Evolutionary conservation across 2,888 invertebrate genomes (phyloP).

Genomic region (Hemaris fuciformis): DNA sequence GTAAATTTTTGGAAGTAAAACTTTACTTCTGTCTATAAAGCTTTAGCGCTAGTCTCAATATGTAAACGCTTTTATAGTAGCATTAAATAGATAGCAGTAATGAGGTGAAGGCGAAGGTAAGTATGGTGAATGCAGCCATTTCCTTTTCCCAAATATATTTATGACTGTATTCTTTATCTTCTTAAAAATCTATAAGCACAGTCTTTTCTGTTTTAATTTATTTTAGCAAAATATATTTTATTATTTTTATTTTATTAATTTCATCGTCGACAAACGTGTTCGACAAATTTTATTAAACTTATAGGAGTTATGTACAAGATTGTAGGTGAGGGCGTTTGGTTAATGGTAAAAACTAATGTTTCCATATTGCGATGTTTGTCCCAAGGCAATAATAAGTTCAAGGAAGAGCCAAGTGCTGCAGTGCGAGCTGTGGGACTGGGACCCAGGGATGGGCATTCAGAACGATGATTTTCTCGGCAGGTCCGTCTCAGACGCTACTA

Average conservation of each 20-base stretch:
- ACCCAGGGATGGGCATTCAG: slow-evolving; percentile 89
- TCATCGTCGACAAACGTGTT: neutral
- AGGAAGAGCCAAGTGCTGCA: slow-evolving; percentile 87
- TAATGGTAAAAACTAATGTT: slow-evolving; percentile 33
- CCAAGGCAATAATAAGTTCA: slow-evolving; percentile 89
- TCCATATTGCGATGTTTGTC: slow-evolving; percentile 62
- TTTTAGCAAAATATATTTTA: neutral
- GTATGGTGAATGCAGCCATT: neutral
- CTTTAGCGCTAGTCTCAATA: neutral
- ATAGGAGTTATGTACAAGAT: neutral
- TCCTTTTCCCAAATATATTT: neutral
- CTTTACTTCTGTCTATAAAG: neutral
- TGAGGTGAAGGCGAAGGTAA: slow-evolving; percentile 6
- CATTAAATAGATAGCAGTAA: neutral
- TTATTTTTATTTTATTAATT: neutral
- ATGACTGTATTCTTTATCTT: neutral
- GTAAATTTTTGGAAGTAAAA: neutral
- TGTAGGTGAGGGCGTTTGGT: neutral
- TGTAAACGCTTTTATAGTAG: neutral
- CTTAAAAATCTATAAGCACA: neutral
- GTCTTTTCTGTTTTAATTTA: neutral
- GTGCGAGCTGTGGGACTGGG: slow-evolving; percentile 92
- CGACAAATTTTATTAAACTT: neutral
- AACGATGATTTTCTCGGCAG: slow-evolving; percentile 93
- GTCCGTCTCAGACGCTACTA: slow-evolving; percentile 77